A percentile compares a stretch with the other conserved stretches of the same genome.
phyloP scores from a whole-genome alignment of 1,140 invertebrate genomes.

The Propsilocerus akamusi region DNA sequence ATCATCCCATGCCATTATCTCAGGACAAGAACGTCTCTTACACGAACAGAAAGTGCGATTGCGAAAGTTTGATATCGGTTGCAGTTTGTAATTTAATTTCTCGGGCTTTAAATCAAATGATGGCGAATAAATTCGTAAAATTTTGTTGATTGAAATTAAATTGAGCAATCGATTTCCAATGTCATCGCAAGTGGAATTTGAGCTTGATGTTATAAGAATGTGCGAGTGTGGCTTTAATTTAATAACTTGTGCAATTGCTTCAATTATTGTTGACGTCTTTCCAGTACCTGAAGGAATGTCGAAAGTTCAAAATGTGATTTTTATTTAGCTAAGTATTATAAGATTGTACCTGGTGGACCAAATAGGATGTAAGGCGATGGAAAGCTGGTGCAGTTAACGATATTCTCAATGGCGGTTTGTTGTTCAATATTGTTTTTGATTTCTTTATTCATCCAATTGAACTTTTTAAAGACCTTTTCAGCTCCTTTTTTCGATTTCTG shows the following conservation, averaged over 20 bases:
- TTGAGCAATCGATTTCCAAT: constrained; percentile 28
- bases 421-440: constrained; percentile 36
- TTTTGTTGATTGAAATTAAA: neutral
- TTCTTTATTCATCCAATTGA: neutral
- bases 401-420: constrained; percentile 40
- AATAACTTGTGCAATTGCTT: constrained; percentile 35
- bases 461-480: neutral
- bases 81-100: constrained; percentile 12
- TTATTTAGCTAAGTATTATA: neutral
- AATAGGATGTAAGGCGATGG: constrained; percentile 58
- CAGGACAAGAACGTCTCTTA: neutral
- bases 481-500: neutral
- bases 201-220: constrained; percentile 49
- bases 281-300: constrained; percentile 42
- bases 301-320: too few relatives aligned
- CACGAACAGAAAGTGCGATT: neutral
- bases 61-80: neutral
- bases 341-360: constrained; percentile 44
- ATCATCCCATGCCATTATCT: constrained; percentile 15
- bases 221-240: constrained; percentile 23
- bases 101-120: constrained; percentile 23
- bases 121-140: constrained; percentile 26
- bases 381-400: constrained; percentile 31
- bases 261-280: constrained; percentile 62
- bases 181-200: constrained; percentile 61